Conservation (phyloP, 2,113 vertebrate genomes). For the Trogon melanurus region DNA sequence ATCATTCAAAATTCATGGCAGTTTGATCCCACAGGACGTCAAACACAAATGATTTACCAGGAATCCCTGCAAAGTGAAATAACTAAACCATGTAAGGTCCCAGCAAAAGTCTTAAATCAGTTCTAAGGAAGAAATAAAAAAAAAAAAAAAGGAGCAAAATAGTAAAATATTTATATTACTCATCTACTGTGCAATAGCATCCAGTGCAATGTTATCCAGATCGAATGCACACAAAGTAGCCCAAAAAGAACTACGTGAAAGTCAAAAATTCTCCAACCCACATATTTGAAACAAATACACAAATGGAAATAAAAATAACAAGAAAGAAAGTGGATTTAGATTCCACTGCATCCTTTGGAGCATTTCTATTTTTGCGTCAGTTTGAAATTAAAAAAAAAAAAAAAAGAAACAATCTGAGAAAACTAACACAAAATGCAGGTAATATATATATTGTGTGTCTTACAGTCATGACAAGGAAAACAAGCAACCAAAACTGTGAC, state of each 20-base stretch:
- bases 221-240: not conserved
- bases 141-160: not conserved
- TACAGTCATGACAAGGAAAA: not conserved
- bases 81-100: not conserved
- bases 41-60: conserved; percentile 47
- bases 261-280: not conserved
- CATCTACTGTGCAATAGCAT: not conserved
- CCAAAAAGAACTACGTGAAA: not conserved
- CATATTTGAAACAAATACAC: not conserved
- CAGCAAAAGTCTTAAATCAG: not conserved
- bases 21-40: conserved; percentile 51
- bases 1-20: conserved; percentile 62
- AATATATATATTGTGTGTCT: not conserved
- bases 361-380: not conserved
- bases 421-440: not conserved
- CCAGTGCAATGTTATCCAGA: not conserved
- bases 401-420: not conserved
- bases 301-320: not conserved
- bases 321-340: not conserved
- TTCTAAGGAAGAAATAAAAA: not conserved
- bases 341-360: not conserved
- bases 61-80: conserved; percentile 25
- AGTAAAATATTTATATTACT: not conserved
- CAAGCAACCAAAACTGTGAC: conserved; percentile 12
- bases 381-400: not conserved